A percentile compares a stretch with the other conserved stretches of the same genome.
Evolutionary conservation across 2,888 invertebrate species (phyloP).

Genomic region (Thymelicus acteon): DNA sequence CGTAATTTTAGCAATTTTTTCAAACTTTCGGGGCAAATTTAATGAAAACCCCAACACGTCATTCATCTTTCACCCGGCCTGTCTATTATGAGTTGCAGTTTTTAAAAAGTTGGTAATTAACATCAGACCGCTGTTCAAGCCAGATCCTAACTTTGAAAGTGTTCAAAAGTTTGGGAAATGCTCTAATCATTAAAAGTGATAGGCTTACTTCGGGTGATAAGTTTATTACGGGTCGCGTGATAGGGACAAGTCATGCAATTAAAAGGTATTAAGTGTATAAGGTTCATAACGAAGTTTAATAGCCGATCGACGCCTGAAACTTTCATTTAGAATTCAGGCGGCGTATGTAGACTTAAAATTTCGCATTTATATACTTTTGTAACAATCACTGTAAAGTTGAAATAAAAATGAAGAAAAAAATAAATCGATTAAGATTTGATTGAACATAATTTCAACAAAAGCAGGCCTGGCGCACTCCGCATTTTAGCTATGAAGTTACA

Average conservation of each 20-base stretch:
- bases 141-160: slow-evolving; percentile 76
- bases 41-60: slow-evolving; percentile 71
- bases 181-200: slow-evolving; percentile 76
- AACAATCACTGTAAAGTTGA: neutral
- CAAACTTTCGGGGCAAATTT: slow-evolving; percentile 56
- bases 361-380: neutral
- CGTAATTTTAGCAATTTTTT: slow-evolving; percentile 58
- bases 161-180: slow-evolving; percentile 75
- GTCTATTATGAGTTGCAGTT: slow-evolving; percentile 84
- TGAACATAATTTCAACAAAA: no score
- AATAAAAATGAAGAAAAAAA: slow-evolving; percentile 1
- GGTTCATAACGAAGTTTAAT: slow-evolving; percentile 34
- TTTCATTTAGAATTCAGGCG: slow-evolving; percentile 19
- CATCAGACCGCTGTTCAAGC: slow-evolving; percentile 68
- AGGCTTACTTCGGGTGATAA: slow-evolving; percentile 51
- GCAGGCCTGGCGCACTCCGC: no score
- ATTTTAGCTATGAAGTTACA: no score
- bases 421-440: neutral
- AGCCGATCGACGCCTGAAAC: slow-evolving; percentile 17
- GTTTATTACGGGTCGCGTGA: slow-evolving; percentile 49
- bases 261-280: slow-evolving; percentile 53
- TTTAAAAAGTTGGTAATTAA: slow-evolving; percentile 82
- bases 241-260: slow-evolving; percentile 43
- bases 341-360: slow-evolving; percentile 18
- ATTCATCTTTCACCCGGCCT: slow-evolving; percentile 79